Base-by-base conservation (phyloP, 2,113 vertebrate genomes). In the Prunella himalayana region DNA sequence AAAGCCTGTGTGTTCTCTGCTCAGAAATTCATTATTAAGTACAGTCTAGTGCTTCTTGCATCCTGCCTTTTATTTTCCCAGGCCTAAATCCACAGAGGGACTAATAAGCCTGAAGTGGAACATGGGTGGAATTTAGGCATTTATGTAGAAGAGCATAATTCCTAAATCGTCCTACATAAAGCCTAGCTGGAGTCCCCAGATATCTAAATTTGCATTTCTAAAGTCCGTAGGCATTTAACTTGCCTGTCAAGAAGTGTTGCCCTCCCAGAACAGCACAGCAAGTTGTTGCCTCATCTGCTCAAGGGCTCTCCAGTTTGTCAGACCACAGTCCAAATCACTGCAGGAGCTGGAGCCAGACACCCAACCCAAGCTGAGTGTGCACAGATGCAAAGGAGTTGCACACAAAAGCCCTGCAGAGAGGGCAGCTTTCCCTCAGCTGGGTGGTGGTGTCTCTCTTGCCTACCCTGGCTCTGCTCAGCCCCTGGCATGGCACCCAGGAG, bases 21-120 rank as follows among this genome's bases (percentile, higher is more conserved):
- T 85, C 37, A 54, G 82, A 92, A 64, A 88, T 93, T 95, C 76
- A 56, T 93, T 95, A 92, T 86, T 86, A 95, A 95, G 42, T 33
- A 79, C 61, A 87, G 69, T 49, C 78, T 64, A 82, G 84, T 66
- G 85, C 22, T 73, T 90, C 92, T 88, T 93, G 75, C 71, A 90
- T 94, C 71, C 87, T 88, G 68, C 39, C 82, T 95, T 93, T 94
- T 88, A 80, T 88, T 96, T 97, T 94, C 79, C 49, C 88, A 91
- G 53, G 45, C 65, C 83, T 79, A 91, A 94, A 94, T 91, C 77
- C 88, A 83, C 81, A 82, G 65, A 94, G 81, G 72, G 61, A 91
- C 91, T 86, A 94, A 95, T 88, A 93, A 88, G 53, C 28, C 65
- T 91, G 83, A 87, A 94, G 70, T 95, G 60, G 57, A 88, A 92